Base-by-base conservation (phyloP, 2,888 invertebrate genomes). In the Uloborus plumipes region DNA sequence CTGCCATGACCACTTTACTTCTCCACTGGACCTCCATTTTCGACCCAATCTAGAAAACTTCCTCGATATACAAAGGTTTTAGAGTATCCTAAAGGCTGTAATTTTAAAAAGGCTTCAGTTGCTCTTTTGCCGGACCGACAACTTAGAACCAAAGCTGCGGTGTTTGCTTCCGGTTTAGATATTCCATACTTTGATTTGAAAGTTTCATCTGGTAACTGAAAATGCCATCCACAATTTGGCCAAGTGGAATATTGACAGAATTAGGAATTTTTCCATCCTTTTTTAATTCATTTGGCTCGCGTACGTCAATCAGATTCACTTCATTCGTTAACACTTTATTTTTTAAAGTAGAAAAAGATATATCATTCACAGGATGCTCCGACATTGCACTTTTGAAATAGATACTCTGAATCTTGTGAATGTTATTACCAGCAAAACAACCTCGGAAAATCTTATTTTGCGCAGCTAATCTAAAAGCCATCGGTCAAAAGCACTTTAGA, bases 191-290 rank as follows among this genome's bases (percentile, higher is more conserved):
- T 81, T 13, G 20, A 14, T 47, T 47, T 9, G 58, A 84, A 84
- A 16, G 15, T 58, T 50, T 55, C 22, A 55, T 58, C 53, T 13
- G 66, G 13, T 26, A 81, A 39, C 14, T 75, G 70, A 67, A 84
- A n/a, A 80, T 26, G 80, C n/a, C 84, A 20, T 81, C 72, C 18
- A 7, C 47, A 39, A 84, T 65, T 53, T 84, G 66, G 11, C 73
- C 66, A 18, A 81, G 26, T 14, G 84, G 84, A 18, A 84, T 78
- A 75, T 84, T 82, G 1, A 83, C 58, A 4, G 84, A 82, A 26
- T 83, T 70, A 1, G 82, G 82, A 65, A 84, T 84, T 69, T 75
- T 82, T 9, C 84, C 84, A 39, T 82, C 82, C n/a, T 71, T 67
- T 55, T 82, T 73, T 18, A 84, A 55, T 49, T 84, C 84, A 4